These are phyloP conservation scores for Channallabes apus DNA, from an alignment of 2,797 vertebrate species.

Conservation along the genomic window DNA sequence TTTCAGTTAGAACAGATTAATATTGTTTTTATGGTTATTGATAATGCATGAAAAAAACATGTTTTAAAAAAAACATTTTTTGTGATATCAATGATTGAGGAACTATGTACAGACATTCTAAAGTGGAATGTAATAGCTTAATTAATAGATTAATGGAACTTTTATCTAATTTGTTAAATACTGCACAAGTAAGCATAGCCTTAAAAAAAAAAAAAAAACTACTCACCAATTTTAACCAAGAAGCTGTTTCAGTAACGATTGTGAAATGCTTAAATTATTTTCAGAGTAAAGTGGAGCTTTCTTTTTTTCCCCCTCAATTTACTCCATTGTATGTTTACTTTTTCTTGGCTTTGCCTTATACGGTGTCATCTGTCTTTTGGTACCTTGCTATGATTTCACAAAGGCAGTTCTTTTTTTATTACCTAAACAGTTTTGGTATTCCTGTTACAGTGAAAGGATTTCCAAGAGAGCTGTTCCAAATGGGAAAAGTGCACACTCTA, in stretches of 20 bases:
- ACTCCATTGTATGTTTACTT: background rate
- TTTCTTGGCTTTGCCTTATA: background rate
- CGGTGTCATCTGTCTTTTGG: background rate
- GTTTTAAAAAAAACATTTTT: background rate
- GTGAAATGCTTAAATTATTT: background rate
- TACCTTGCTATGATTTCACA: background rate
- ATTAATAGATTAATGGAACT: background rate
- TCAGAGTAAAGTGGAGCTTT: background rate
- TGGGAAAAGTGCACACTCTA: slow-evolving; percentile 52
- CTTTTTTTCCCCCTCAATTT: background rate
- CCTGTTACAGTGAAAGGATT: background rate
- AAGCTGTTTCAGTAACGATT: background rate
- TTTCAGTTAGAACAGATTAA: background rate
- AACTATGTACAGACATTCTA: background rate
- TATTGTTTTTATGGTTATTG: background rate
- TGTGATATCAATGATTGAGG: background rate
- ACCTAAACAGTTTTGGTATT: background rate
- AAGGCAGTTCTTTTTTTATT: background rate
- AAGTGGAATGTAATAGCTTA: background rate
- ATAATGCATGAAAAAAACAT: too few species aligned
- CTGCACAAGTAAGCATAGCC: background rate
- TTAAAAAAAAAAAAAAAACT: too few species aligned
- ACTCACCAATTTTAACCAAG: background rate
- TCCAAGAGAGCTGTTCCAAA: slow-evolving; percentile 20
- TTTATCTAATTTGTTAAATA: background rate